Evolutionary conservation across 2,888 invertebrate genomes (phyloP).

Genomic region (Cecidostiba fungosa): DNA sequence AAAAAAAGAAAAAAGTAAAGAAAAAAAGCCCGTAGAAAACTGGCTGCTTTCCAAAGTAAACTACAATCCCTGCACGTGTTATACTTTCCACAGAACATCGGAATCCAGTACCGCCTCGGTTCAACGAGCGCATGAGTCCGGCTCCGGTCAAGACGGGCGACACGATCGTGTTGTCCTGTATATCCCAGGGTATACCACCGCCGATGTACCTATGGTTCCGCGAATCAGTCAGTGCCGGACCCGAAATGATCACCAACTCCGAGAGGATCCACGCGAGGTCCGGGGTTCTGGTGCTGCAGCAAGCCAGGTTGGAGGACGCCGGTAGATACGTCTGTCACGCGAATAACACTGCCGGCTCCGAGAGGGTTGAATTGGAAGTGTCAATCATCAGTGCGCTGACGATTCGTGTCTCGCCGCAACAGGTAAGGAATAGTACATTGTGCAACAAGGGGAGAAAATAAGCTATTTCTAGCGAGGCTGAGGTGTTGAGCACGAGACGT

Average conservation of each 20-base stretch:
- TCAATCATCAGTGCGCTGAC: slow-evolving; percentile 78
- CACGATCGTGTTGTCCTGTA: slow-evolving; percentile 81
- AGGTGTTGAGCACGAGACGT: no score
- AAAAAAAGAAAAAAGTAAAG: neutral
- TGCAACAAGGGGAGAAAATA: no score
- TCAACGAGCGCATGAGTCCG: slow-evolving; percentile 78
- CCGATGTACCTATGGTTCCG: slow-evolving; percentile 80
- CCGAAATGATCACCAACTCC: slow-evolving; percentile 77
- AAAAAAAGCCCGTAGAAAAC: neutral
- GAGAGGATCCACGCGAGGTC: slow-evolving; percentile 77
- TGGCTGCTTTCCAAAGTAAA: neutral
- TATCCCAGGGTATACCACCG: slow-evolving; percentile 81
- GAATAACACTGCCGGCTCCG: slow-evolving; percentile 92
- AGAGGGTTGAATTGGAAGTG: slow-evolving; percentile 79
- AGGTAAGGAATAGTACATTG: slow-evolving; percentile 76
- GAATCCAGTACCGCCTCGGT: slow-evolving; percentile 77
- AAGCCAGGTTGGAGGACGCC: slow-evolving; percentile 87
- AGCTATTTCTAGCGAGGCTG: no score
- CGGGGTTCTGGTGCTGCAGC: slow-evolving; percentile 78
- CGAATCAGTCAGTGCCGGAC: slow-evolving; percentile 73
- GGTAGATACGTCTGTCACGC: slow-evolving; percentile 95
- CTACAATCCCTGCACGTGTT: neutral
- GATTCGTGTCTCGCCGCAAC: slow-evolving; percentile 78
- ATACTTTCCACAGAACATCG: slow-evolving; percentile 74
- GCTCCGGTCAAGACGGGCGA: slow-evolving; percentile 79